Percentiles rank a stretch among this genome's conserved stretches.
Evolutionary conservation across 2,113 vertebrate species (phyloP).

Genomic region (Barbus barbus): DNA sequence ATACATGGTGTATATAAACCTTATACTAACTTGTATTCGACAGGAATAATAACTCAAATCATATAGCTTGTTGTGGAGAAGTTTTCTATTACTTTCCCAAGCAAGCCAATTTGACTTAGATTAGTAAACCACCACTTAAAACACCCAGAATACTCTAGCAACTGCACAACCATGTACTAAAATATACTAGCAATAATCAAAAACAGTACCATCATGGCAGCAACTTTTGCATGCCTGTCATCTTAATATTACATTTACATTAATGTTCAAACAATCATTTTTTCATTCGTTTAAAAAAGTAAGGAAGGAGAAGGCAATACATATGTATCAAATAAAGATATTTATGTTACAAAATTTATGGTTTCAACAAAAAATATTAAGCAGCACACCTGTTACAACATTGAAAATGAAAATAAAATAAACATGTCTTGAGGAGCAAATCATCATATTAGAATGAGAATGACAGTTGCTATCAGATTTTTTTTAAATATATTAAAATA

Average conservation of each 20-base stretch:
- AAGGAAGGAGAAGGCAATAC: not conserved
- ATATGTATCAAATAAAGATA: not conserved
- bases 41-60: not conserved
- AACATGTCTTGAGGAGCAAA: no score
- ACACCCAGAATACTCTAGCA: not conserved
- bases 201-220: not conserved
- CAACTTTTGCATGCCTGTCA: not conserved
- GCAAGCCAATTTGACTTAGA: not conserved
- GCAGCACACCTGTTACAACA: no score
- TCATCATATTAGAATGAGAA: no score
- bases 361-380: no score
- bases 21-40: not conserved
- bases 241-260: not conserved
- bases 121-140: not conserved
- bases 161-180: not conserved
- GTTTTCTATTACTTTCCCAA: not conserved
- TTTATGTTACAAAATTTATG: not conserved
- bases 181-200: not conserved
- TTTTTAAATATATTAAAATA: not conserved
- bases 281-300: no score
- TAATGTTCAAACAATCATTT: no score
- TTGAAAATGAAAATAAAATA: no score
- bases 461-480: no score
- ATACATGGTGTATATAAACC: not conserved
- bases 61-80: not conserved